These are phyloP conservation scores for Cerastis rubricosa DNA, from an alignment of 2,888 invertebrate genomes.

Conservation along the genomic window DNA sequence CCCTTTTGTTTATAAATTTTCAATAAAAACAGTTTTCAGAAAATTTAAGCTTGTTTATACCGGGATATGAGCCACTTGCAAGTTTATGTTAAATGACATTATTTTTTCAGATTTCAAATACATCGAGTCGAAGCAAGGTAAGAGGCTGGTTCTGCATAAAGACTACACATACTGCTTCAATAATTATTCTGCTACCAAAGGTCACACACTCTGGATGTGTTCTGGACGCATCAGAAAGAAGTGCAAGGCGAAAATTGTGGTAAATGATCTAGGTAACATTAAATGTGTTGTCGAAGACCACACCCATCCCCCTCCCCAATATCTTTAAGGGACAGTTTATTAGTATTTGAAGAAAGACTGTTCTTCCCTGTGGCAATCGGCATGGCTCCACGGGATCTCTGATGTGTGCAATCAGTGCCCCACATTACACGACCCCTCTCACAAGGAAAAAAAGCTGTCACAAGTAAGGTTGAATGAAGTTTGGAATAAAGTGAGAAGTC, in stretches of 20 bases:
- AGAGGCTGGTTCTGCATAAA: background rate
- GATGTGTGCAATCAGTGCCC: no score
- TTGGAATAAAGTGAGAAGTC: background rate
- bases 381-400: background rate
- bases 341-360: background rate
- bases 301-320: background rate
- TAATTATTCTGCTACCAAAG: background rate
- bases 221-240: background rate
- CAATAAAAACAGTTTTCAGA: background rate
- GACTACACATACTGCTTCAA: background rate
- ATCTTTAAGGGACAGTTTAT: background rate
- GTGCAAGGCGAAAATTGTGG: background rate
- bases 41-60: background rate
- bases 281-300: background rate
- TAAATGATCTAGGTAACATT: background rate
- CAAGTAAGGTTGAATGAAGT: background rate
- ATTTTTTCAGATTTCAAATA: background rate
- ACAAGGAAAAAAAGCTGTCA: background rate
- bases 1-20: no score
- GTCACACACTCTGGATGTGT: background rate
- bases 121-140: background rate
- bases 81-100: background rate
- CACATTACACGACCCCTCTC: background rate
- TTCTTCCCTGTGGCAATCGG: background rate
- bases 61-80: background rate